Conservation (phyloP, 2,797 vertebrate genomes). For the Iguana delicatissima region DNA sequence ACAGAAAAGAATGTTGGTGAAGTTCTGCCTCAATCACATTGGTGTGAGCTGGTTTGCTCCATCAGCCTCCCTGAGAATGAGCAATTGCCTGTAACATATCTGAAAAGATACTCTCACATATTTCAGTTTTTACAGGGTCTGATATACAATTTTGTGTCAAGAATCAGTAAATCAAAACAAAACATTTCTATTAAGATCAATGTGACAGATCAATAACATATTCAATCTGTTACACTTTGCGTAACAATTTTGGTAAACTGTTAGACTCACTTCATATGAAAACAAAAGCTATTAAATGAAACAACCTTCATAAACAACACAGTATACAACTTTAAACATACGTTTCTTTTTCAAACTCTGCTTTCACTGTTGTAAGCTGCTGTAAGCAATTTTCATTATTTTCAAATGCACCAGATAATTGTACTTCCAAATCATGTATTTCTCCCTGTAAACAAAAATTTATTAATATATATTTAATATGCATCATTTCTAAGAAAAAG, state of each 20-base stretch:
- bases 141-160: not conserved
- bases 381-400: slow-evolving; percentile 80
- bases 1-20: too few species aligned
- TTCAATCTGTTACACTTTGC: not conserved
- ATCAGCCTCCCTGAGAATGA: too few species aligned
- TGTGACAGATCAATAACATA: not conserved
- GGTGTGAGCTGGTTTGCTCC: too few species aligned
- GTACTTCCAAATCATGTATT: slow-evolving; percentile 79
- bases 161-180: not conserved
- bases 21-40: too few species aligned
- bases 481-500: not conserved
- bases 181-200: not conserved
- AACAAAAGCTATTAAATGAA: not conserved
- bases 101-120: not conserved
- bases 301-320: not conserved
- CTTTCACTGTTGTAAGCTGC: slow-evolving; percentile 79
- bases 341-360: slow-evolving; percentile 75
- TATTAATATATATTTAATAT: not conserved
- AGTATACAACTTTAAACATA: slow-evolving; percentile 59
- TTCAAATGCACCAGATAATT: slow-evolving; percentile 79
- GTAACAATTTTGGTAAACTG: too few species aligned
- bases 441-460: slow-evolving; percentile 79
- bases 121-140: not conserved
- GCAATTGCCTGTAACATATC: too few species aligned
- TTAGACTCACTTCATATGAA: not conserved